Evolutionary conservation across 2,888 invertebrate genomes (phyloP).

Genomic region (Apotomis capreana): DNA sequence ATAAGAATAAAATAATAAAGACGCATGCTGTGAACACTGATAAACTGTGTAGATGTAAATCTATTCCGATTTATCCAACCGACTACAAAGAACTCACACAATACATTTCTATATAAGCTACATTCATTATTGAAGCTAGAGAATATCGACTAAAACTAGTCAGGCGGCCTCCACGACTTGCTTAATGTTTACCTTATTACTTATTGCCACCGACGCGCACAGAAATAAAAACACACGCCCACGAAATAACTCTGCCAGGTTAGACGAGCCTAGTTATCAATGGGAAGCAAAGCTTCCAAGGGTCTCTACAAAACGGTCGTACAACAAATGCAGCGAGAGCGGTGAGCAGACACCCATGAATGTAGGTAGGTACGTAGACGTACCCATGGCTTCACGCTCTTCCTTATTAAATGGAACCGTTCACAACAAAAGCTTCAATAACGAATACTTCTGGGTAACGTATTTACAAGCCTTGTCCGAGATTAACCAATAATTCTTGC

Average conservation of each 20-base stretch:
- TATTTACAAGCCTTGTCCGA: constrained; percentile 16
- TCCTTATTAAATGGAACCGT: constrained; percentile 32
- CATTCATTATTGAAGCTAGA: constrained; percentile 25
- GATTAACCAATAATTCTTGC: constrained; percentile 13
- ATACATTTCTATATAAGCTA: constrained; percentile 13
- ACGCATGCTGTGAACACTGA: background rate
- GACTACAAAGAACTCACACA: background rate
- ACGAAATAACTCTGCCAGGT: constrained; percentile 57
- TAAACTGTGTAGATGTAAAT: background rate
- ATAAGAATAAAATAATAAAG: background rate
- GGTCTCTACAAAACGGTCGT: constrained; percentile 60
- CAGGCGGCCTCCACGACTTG: constrained; percentile 64
- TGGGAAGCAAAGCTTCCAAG: constrained; percentile 47
- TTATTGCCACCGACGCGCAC: constrained; percentile 72
- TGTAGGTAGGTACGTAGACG: constrained; percentile 34
- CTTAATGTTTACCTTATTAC: constrained; percentile 78
- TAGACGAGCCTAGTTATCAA: constrained; percentile 54
- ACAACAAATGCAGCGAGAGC: constrained; percentile 53
- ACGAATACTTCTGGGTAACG: constrained; percentile 28
- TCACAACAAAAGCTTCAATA: constrained; percentile 34
- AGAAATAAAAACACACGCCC: constrained; percentile 73
- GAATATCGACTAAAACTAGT: constrained; percentile 51
- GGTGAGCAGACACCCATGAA: constrained; percentile 23
- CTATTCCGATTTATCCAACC: background rate
- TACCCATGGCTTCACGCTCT: constrained; percentile 38